Percentiles rank a stretch among this genome's conserved stretches.
Evolutionary conservation across 2,888 invertebrate species (phyloP).

Genomic region (Erynnis tages): DNA sequence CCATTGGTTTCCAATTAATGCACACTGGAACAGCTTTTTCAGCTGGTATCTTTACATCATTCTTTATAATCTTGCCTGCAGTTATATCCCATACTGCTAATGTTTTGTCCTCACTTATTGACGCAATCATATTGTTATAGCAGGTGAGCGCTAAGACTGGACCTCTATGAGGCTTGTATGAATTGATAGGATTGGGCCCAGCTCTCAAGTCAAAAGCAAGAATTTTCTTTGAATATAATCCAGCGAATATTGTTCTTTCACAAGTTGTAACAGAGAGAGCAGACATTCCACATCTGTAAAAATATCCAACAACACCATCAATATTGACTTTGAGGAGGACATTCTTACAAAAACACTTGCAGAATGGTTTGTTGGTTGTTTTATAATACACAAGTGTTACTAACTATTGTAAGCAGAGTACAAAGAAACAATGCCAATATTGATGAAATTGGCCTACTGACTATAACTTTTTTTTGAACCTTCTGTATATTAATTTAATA

Average conservation of each 20-base stretch:
- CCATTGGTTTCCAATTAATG: conserved; percentile 63
- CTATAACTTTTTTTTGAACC: too few relatives aligned
- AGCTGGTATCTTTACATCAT: conserved; percentile 60
- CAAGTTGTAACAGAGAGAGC: conserved; percentile 75
- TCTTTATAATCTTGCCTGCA: conserved; percentile 66
- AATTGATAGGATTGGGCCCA: conserved; percentile 57
- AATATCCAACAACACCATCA: too few relatives aligned
- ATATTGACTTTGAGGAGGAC: too few relatives aligned
- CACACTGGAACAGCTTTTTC: conserved; percentile 67
- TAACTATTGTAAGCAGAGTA: too few relatives aligned
- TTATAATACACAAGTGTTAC: too few relatives aligned
- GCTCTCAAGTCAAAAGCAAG: conserved; percentile 76
- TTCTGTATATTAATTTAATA: too few relatives aligned
- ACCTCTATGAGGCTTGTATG: conserved; percentile 76
- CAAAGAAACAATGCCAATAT: too few relatives aligned
- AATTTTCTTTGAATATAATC: conserved; percentile 79
- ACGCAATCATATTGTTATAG: conserved; percentile 73
- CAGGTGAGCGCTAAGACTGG: conserved; percentile 71
- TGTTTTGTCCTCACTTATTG: conserved; percentile 82
- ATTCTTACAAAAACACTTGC: too few relatives aligned
- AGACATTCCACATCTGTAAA: conserved; percentile 74
- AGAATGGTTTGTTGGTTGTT: too few relatives aligned
- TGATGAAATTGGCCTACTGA: too few relatives aligned
- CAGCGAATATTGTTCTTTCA: conserved; percentile 72
- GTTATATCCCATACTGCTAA: conserved; percentile 80